Base-by-base conservation (phyloP, 2,797 vertebrate species). In the Sebastes umbrosus region DNA sequence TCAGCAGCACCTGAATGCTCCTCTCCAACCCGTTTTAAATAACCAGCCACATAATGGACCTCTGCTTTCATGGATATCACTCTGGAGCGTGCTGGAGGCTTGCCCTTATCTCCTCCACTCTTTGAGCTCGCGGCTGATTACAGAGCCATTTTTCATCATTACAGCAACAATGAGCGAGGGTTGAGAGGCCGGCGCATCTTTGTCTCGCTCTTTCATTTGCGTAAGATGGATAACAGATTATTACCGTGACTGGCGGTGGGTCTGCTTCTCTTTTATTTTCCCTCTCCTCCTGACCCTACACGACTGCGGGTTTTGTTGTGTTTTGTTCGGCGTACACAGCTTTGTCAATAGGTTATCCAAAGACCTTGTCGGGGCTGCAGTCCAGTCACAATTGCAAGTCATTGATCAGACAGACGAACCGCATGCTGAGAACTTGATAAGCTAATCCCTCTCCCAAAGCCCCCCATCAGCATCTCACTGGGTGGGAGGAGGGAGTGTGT, bases 331-430 rank as follows among this genome's bases (percentile, higher is more conserved):
- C 11, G 60, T 87, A 86, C 90, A 83, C 73, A 59, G 77, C 74
- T 83, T 20, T 82, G 94, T 95, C 95, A 90, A 95, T 95, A 95
- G 96, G 95, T 96, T 96, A 96, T 95, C 95, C 90, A 91, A 93
- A 94, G 94, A 94, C 93, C 93, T 95, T 94, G 93, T 93, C 78
- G 32, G 77, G 87, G 86, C 85, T 84, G 87, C 84, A 84, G 93
- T 90, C 70, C 77, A 55, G 83, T 84, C 91, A 92, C 93, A 93
- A 94, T 93, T 90, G 92, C 69, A 52, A 88, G 83, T 84, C 92
- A 96, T 96, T 92, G 95, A 96, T 96, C 94, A 94, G 92, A 88
- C 86, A 57, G 88, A 88, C 71, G 69, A 90, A 86, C 74, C 75
- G 63, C 94, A 92, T 91, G 88, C 87, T 82, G 91, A 91, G 92